A percentile compares a stretch with the other conserved stretches of the same genome.
These are phyloP conservation scores for Oligia strigilis DNA, from an alignment of 2,888 invertebrate species.

Conservation along the genomic window DNA sequence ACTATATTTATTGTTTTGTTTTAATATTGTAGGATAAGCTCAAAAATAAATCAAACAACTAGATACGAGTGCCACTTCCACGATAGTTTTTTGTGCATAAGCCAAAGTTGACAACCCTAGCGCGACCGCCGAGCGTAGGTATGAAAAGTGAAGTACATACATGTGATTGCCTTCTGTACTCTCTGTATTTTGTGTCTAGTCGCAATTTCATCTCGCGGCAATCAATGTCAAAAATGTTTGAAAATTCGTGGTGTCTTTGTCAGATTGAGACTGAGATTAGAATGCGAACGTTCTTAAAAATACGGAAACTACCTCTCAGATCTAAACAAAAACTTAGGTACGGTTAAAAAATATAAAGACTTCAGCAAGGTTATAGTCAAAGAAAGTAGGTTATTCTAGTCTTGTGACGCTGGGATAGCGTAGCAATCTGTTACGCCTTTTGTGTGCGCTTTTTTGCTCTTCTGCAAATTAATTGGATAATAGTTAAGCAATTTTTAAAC, in stretches of 20 bases:
- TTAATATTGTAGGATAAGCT: too few species aligned
- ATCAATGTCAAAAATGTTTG: background rate
- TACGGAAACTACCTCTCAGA: background rate
- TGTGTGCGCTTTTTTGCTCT: constrained; percentile 21
- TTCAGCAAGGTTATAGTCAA: constrained; percentile 13
- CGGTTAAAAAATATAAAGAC: background rate
- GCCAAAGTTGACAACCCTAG: too few species aligned
- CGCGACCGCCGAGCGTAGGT: too few species aligned
- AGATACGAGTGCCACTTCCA: too few species aligned
- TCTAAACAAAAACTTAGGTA: background rate
- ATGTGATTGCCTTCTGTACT: too few species aligned
- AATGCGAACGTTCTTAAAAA: background rate
- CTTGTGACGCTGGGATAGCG: background rate
- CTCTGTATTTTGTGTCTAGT: background rate
- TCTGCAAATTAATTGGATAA: background rate
- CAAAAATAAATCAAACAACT: too few species aligned
- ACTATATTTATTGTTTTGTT: too few species aligned
- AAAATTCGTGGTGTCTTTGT: background rate
- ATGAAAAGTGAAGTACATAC: too few species aligned
- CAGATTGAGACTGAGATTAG: background rate
- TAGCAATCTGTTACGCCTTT: constrained; percentile 35
- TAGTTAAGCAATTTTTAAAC: background rate
- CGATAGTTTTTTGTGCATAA: too few species aligned
- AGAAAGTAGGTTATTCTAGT: constrained; percentile 35
- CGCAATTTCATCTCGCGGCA: background rate